Evolutionary conservation across 2,888 invertebrate genomes (phyloP).

Genomic region (Drosophila aldrichi): DNA sequence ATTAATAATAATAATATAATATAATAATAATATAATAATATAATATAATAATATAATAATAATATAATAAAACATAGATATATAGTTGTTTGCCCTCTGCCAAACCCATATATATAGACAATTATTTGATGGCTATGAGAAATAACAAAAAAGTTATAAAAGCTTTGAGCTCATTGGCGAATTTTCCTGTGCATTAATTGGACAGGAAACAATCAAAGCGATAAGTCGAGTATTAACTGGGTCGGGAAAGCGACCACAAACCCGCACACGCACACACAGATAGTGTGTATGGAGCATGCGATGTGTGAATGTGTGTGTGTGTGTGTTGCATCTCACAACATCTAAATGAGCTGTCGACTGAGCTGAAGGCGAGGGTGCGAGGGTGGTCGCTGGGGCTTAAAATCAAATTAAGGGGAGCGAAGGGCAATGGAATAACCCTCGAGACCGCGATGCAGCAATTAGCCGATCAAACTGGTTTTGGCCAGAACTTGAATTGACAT

Average conservation of each 20-base stretch:
- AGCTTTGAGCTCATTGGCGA: slow-evolving; percentile 3
- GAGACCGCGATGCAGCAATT: slow-evolving; percentile 13
- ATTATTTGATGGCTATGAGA: not conserved
- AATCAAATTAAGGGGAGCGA: slow-evolving; percentile 9
- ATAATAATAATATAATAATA: no score
- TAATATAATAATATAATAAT: no score
- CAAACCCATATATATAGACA: not conserved
- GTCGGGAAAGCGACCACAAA: not conserved
- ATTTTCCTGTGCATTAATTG: slow-evolving; percentile 5
- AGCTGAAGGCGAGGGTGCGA: not conserved
- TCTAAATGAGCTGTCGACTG: slow-evolving; percentile 9
- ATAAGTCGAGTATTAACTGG: slow-evolving; percentile 5
- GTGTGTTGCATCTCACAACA: slow-evolving; percentile 6
- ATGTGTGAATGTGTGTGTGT: not conserved
- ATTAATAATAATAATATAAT: no score
- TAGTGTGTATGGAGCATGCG: not conserved
- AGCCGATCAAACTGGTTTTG: slow-evolving; percentile 41
- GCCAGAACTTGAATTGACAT: slow-evolving; percentile 23
- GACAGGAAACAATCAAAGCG: slow-evolving; percentile 3
- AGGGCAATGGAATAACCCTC: slow-evolving; percentile 1
- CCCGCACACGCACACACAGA: not conserved
- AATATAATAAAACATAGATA: no score
- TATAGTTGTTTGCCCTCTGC: no score
- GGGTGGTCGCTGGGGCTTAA: not conserved
- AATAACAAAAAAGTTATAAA: no score